Conservation (phyloP, 2,113 vertebrate genomes). For the Urocynchramus pylzowi region DNA sequence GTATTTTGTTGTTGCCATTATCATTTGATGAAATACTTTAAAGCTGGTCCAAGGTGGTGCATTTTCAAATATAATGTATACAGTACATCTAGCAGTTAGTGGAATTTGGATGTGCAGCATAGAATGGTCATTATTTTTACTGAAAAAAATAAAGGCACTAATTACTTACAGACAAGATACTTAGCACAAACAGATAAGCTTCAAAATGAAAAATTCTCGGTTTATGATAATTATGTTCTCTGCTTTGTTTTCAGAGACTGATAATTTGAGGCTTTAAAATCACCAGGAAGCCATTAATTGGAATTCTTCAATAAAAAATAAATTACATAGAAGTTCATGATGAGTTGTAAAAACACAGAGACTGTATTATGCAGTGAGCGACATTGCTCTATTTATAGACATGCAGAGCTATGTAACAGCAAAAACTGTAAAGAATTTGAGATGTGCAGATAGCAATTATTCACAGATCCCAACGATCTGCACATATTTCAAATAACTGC, state of each 20-base stretch:
- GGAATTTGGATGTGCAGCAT: constrained; percentile 79
- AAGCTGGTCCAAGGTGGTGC: constrained; percentile 77
- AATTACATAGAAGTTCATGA: constrained; percentile 86
- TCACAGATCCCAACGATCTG: constrained; percentile 64
- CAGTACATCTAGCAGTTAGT: constrained; percentile 78
- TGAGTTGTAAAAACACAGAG: constrained; percentile 83
- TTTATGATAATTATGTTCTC: constrained; percentile 89
- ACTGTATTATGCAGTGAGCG: constrained; percentile 79
- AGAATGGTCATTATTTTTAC: constrained; percentile 86
- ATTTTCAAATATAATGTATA: constrained; percentile 76
- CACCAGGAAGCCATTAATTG: constrained; percentile 90
- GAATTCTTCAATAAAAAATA: constrained; percentile 90
- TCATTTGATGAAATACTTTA: constrained; percentile 78
- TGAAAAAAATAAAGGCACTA: constrained; percentile 84
- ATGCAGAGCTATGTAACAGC: constrained; percentile 68
- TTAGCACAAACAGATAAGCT: constrained; percentile 88
- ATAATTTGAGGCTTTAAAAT: constrained; percentile 90
- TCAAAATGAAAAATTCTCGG: constrained; percentile 87
- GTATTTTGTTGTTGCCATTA: constrained; percentile 77
- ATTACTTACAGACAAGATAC: constrained; percentile 87
- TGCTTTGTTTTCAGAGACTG: constrained; percentile 87
- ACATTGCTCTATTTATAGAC: constrained; percentile 77
- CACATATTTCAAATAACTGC: constrained; percentile 75
- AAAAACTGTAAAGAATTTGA: constrained; percentile 75
- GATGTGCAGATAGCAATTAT: constrained; percentile 77